Conservation (phyloP, 2,888 invertebrate species). For the Drosophila tripunctata region DNA sequence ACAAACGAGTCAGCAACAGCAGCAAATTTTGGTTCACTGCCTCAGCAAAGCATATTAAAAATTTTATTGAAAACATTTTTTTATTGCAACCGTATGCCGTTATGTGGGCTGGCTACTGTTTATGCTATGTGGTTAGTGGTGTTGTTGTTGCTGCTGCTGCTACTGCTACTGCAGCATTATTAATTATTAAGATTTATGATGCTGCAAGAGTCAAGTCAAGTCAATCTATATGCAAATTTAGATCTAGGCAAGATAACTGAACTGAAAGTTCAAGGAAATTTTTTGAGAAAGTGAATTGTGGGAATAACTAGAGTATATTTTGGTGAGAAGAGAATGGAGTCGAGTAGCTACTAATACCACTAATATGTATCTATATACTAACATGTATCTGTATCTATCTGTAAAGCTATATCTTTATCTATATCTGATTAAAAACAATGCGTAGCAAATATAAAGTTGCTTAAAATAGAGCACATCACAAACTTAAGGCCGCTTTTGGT, state of each 20-base stretch:
- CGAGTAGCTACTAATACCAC: background rate
- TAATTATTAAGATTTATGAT: slow-evolving; percentile 69
- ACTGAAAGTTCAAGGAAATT: slow-evolving; percentile 3
- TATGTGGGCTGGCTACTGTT: slow-evolving; percentile 43
- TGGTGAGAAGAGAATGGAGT: background rate
- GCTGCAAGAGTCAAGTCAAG: slow-evolving; percentile 16
- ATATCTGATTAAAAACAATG: background rate
- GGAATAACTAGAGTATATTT: background rate
- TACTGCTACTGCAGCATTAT: slow-evolving; percentile 31
- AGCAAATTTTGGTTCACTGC: slow-evolving; percentile 35
- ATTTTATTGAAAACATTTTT: slow-evolving; percentile 61
- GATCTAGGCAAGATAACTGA: slow-evolving; percentile 8
- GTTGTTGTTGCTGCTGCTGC: slow-evolving; percentile 4
- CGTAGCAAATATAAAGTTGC: no score
- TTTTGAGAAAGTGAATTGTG: slow-evolving; percentile 22
- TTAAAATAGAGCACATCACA: no score
- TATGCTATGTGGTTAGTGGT: background rate
- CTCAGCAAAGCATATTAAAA: slow-evolving; percentile 55
- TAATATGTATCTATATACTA: background rate
- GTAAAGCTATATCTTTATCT: background rate
- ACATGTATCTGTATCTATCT: background rate
- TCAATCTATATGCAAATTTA: slow-evolving; percentile 65
- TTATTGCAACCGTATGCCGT: slow-evolving; percentile 21
- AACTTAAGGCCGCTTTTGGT: no score
- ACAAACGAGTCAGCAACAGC: slow-evolving; percentile 23